phyloP scores from a whole-genome alignment of 1,140 invertebrate species.

The Drosophila melanica region DNA sequence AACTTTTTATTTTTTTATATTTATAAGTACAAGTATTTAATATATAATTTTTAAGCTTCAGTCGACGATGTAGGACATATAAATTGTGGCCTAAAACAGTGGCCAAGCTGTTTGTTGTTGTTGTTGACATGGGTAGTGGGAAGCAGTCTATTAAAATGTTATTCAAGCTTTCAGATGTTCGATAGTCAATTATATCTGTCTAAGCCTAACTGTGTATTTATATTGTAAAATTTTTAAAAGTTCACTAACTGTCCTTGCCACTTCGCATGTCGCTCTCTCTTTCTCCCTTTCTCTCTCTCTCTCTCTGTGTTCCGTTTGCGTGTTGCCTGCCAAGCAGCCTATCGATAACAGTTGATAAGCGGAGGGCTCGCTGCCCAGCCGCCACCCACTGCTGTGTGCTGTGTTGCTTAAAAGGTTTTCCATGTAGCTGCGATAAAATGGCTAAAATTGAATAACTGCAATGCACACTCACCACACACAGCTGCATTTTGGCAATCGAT shows the following conservation, averaged over 20 bases:
- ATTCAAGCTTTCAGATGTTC: slow-evolving; percentile 51
- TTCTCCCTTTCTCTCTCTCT: not conserved
- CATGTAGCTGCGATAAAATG: slow-evolving; percentile 71
- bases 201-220: slow-evolving; percentile 12
- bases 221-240: slow-evolving; percentile 4
- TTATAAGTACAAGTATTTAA: no score
- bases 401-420: slow-evolving; percentile 75
- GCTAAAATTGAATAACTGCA: slow-evolving; percentile 75
- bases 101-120: not conserved
- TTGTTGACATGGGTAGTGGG: not conserved
- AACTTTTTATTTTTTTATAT: no score
- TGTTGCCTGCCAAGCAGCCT: slow-evolving; percentile 38
- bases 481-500: slow-evolving; percentile 40
- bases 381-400: slow-evolving; percentile 56
- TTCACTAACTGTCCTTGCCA: not conserved
- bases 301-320: not conserved
- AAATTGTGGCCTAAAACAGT: not conserved
- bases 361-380: slow-evolving; percentile 34
- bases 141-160: slow-evolving; percentile 52
- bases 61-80: not conserved
- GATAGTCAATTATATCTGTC: slow-evolving; percentile 57
- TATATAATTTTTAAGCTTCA: no score
- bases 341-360: slow-evolving; percentile 73
- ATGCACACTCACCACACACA: slow-evolving; percentile 3
- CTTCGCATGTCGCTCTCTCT: not conserved